These are phyloP conservation scores for Scalopus aquaticus DNA, from an alignment of 2,113 vertebrate species.

Conservation along the genomic window DNA sequence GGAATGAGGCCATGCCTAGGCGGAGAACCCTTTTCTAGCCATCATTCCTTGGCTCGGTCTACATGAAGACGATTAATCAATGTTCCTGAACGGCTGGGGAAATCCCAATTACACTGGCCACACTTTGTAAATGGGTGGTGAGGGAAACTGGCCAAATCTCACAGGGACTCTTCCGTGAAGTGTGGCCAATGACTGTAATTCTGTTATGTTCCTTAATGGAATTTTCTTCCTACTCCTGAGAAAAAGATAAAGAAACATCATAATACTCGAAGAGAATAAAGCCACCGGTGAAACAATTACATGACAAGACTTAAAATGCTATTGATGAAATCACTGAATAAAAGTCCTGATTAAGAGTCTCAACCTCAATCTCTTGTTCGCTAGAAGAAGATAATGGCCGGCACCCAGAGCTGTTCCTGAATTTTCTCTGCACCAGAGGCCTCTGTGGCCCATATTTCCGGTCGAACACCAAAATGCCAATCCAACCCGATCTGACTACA, in stretches of 20 bases:
- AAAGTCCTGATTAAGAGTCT: neutral
- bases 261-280: neutral
- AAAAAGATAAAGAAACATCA: slow-evolving; percentile 44
- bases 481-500: neutral
- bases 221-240: slow-evolving; percentile 3
- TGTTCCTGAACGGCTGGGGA: neutral
- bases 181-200: neutral
- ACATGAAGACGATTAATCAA: neutral
- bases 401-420: neutral
- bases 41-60: neutral
- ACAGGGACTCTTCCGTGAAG: neutral
- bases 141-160: slow-evolving; percentile 2
- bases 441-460: neutral
- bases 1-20: neutral
- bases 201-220: neutral
- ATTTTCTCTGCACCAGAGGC: neutral
- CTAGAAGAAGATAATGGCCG: neutral
- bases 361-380: neutral
- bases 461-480: neutral
- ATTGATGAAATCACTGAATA: slow-evolving; percentile 31
- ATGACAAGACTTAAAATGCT: neutral
- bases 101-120: neutral
- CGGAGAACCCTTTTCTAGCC: neutral
- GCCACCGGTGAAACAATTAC: neutral
- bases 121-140: neutral